These are phyloP conservation scores for Macrotrachela quadricornifera DNA, from an alignment of 1,140 invertebrate genomes.

Conservation along the genomic window DNA sequence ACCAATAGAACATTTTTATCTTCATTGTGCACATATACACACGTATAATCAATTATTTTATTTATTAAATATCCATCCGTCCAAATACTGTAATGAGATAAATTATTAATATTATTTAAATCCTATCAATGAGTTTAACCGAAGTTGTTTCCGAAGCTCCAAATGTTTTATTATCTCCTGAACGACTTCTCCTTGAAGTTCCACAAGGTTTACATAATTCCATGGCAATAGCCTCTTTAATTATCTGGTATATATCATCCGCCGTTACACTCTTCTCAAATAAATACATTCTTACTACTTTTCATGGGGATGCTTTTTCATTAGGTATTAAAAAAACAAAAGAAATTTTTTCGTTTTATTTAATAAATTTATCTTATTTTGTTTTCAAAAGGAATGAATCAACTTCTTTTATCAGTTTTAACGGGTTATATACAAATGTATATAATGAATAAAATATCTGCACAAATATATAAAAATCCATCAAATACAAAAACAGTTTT, in stretches of 20 bases:
- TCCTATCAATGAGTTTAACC: too few species aligned
- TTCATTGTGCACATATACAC: too few species aligned
- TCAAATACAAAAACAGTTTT: background rate
- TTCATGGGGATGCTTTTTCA: slow-evolving; percentile 52
- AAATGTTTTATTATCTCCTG: too few species aligned
- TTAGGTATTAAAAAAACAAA: slow-evolving; percentile 38
- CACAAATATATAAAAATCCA: background rate
- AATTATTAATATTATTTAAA: too few species aligned
- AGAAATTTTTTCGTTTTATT: background rate
- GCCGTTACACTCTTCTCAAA: slow-evolving; percentile 51
- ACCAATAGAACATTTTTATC: too few species aligned
- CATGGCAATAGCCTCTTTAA: slow-evolving; percentile 43
- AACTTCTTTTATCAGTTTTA: background rate
- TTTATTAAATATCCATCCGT: too few species aligned
- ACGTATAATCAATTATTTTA: too few species aligned
- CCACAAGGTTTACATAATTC: slow-evolving; percentile 30
- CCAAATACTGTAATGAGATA: too few species aligned
- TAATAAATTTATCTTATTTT: background rate
- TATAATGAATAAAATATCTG: background rate
- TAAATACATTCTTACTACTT: slow-evolving; percentile 55
- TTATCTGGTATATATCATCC: slow-evolving; percentile 55
- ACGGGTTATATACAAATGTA: background rate
- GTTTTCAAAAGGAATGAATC: background rate
- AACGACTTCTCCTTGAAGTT: too few species aligned
- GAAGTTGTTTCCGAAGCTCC: too few species aligned